Conservation (phyloP, 2,113 vertebrate species). For the Parus major region DNA sequence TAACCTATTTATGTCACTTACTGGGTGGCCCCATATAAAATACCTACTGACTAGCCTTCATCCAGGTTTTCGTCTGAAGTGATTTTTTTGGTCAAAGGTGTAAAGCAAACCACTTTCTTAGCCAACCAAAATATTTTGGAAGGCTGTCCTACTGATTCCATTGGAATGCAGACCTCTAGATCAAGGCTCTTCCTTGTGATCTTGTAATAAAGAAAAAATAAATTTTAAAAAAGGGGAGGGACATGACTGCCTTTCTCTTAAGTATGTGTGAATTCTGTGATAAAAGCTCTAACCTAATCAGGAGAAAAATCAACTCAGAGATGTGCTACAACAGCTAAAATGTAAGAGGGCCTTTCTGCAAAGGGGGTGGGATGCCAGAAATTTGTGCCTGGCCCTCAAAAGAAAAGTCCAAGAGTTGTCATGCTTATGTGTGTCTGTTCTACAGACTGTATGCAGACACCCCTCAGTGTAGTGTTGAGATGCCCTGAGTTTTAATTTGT, state of each 20-base stretch:
- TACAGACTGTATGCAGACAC: not conserved
- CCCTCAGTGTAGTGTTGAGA: not conserved
- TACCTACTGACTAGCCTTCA: not conserved
- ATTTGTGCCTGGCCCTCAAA: not conserved
- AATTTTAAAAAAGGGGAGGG: fast-evolving
- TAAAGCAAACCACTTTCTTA: not conserved
- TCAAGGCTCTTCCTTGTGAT: not conserved
- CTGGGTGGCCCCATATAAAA: not conserved
- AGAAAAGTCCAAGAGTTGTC: not conserved
- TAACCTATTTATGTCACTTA: not conserved
- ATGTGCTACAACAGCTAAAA: not conserved
- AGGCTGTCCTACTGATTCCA: not conserved
- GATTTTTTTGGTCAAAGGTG: not conserved
- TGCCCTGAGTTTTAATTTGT: not conserved
- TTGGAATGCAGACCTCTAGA: not conserved
- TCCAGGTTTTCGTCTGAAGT: not conserved
- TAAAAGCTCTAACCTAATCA: not conserved
- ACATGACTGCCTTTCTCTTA: not conserved
- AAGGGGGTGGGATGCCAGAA: not conserved
- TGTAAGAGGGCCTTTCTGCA: not conserved
- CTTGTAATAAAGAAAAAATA: not conserved
- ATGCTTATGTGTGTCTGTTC: not conserved
- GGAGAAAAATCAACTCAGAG: not conserved
- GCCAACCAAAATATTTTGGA: not conserved
- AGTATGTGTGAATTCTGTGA: not conserved